These are phyloP conservation scores for Baccha elongata DNA, from an alignment of 2,888 invertebrate genomes.

Conservation along the genomic window DNA sequence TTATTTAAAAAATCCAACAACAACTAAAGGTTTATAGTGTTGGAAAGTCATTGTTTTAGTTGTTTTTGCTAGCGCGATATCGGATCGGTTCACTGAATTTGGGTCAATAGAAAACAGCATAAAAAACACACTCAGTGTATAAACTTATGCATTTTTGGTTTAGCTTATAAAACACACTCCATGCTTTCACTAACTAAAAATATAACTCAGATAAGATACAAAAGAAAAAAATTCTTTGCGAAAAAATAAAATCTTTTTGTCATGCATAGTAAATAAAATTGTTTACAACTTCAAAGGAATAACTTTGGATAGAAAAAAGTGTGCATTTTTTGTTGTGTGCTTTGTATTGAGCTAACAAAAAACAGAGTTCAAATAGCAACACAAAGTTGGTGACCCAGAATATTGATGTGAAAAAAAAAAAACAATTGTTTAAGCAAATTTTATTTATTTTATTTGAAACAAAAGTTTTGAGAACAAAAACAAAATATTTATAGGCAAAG, in stretches of 20 bases:
- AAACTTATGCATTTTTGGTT: conserved; percentile 10
- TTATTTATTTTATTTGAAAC: neutral
- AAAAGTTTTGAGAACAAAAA: neutral
- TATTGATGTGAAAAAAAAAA: neutral
- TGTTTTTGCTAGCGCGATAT: conserved; percentile 22
- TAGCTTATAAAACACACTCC: conserved; percentile 12
- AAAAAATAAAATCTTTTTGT: conserved; percentile 15
- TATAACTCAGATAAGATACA: conserved; percentile 17
- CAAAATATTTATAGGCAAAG: no score
- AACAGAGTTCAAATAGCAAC: conserved; percentile 1
- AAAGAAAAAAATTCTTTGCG: neutral
- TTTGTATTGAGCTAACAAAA: neutral
- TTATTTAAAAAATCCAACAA: neutral
- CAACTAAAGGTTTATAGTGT: conserved; percentile 17
- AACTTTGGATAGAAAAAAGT: conserved; percentile 31
- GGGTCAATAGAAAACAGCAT: conserved; percentile 35
- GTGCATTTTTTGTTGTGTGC: neutral
- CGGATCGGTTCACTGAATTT: conserved; percentile 41
- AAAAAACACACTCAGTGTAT: neutral
- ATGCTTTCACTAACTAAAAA: conserved; percentile 19
- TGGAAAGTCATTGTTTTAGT: conserved; percentile 6
- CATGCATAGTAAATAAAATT: conserved; percentile 18
- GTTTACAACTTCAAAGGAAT: conserved; percentile 34
- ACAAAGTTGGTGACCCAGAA: conserved; percentile 2
- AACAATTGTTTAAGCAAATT: neutral